These are phyloP conservation scores for Heliconius melpomene DNA, from an alignment of 1,140 invertebrate species.

Conservation along the genomic window DNA sequence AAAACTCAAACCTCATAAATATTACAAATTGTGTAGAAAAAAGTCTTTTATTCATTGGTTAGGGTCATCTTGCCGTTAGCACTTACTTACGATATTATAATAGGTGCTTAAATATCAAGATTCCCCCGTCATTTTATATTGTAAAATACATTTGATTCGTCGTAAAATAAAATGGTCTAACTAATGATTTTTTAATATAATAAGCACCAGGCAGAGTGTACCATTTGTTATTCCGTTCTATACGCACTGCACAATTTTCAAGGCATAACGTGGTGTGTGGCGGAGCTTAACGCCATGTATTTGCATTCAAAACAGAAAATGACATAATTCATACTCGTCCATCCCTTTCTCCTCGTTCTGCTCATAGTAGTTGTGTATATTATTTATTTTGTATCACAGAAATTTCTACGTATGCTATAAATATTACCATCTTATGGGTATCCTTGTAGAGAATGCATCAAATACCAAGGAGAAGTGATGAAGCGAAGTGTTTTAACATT, in stretches of 20 bases:
- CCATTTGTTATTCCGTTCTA: too few species aligned
- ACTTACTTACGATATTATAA: not conserved
- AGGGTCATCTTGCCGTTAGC: not conserved
- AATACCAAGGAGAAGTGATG: too few species aligned
- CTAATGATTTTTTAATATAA: not conserved
- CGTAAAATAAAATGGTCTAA: not conserved
- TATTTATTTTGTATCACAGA: too few species aligned
- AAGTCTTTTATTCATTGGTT: not conserved
- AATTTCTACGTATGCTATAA: too few species aligned
- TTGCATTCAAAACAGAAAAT: not conserved
- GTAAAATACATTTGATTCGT: not conserved
- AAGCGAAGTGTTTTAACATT: too few species aligned
- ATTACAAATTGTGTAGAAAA: not conserved
- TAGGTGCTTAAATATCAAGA: conserved; percentile 6
- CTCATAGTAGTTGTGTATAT: too few species aligned
- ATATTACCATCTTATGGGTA: too few species aligned
- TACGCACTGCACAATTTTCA: too few species aligned
- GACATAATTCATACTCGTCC: too few species aligned
- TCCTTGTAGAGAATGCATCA: too few species aligned
- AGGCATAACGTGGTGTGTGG: not conserved
- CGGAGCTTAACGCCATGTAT: not conserved
- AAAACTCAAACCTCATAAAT: not conserved
- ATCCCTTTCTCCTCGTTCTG: too few species aligned
- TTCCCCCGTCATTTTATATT: not conserved
- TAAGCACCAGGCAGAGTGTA: too few species aligned